Percentiles rank a stretch among this genome's conserved stretches.
These are phyloP conservation scores for Sphyrna mokarran DNA, from an alignment of 2,113 vertebrate genomes.

Conservation along the genomic window DNA sequence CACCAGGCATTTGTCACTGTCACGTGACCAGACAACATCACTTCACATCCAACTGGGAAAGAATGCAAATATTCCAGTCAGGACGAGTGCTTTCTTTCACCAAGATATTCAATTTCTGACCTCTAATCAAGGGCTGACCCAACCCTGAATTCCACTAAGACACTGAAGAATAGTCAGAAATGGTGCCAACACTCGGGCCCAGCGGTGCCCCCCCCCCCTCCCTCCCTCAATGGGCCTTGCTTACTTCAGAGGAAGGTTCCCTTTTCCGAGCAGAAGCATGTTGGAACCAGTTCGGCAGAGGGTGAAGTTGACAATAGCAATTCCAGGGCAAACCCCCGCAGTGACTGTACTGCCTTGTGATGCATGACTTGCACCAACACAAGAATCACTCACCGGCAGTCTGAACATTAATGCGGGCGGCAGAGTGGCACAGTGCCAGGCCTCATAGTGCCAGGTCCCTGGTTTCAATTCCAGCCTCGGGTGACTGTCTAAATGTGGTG, in stretches of 20 bases:
- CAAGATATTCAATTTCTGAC: neutral
- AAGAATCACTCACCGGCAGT: neutral
- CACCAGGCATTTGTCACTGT: neutral
- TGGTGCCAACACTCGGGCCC: neutral
- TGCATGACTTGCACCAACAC: neutral
- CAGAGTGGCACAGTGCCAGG: no score
- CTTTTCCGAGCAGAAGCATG: neutral
- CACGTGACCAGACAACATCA: neutral
- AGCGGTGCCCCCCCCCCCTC: neutral
- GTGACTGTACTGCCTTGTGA: neutral
- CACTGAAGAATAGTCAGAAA: neutral
- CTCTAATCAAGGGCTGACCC: neutral
- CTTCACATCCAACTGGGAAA: neutral
- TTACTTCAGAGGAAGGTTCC: neutral
- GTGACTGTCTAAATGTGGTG: no score
- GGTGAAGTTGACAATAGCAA: neutral
- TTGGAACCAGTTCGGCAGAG: neutral
- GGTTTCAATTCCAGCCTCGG: no score
- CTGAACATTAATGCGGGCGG: neutral
- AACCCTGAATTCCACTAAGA: neutral
- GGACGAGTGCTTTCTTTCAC: neutral
- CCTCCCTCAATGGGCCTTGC: neutral
- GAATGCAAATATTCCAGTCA: neutral
- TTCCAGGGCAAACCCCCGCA: neutral
- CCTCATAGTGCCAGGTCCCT: no score